These are phyloP conservation scores for Dryocosmus kuriphilus DNA, from an alignment of 2,888 invertebrate genomes.

Conservation along the genomic window DNA sequence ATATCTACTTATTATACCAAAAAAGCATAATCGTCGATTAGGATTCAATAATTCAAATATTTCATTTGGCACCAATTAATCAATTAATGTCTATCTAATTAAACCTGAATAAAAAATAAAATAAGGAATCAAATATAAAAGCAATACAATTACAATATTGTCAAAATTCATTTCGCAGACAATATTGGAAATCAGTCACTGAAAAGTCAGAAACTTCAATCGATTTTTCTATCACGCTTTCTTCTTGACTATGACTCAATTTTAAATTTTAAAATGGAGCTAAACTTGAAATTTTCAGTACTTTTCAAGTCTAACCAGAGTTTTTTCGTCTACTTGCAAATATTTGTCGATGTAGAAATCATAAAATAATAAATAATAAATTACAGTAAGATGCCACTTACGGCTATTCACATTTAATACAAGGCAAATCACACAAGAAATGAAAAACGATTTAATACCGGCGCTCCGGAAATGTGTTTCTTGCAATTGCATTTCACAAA, in stretches of 20 bases:
- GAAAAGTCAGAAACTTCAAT: background rate
- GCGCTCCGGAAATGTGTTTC: no score
- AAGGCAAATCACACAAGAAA: no score
- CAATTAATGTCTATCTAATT: background rate
- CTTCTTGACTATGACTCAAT: no score
- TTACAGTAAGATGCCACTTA: background rate
- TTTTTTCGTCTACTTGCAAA: conserved; percentile 11
- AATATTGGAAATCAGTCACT: conserved; percentile 29
- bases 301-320: conserved; percentile 9
- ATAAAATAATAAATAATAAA: conserved; percentile 12
- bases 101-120: background rate
- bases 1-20: conserved; percentile 4
- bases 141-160: background rate
- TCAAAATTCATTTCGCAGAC: conserved; percentile 11
- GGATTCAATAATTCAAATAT: conserved; percentile 30
- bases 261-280: no score
- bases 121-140: conserved; percentile 11
- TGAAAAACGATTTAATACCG: no score
- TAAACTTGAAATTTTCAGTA: no score
- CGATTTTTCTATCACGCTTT: conserved; percentile 4
- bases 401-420: conserved; percentile 27
- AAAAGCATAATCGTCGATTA: conserved; percentile 25
- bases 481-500: no score
- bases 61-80: conserved; percentile 34
- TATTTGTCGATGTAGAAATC: conserved; percentile 1